Base-by-base conservation (phyloP, 1,140 invertebrate genomes). In the Nasonia longicornis region DNA sequence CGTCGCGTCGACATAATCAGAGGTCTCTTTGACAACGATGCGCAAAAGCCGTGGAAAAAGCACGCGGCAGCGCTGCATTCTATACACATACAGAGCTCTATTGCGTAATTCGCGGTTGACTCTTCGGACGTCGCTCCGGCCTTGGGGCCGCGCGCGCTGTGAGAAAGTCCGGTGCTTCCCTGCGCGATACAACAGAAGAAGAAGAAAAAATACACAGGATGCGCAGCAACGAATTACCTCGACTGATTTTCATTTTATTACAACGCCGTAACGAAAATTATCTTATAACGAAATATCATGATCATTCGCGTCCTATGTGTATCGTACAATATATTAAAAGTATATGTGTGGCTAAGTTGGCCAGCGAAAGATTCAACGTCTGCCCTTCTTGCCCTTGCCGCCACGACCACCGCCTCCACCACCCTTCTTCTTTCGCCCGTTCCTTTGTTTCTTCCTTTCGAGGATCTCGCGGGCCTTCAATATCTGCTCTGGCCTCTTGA, bases 401-500 rank as follows among this genome's bases (percentile, higher is more conserved):
- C 63, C 67, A 31, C 67, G 11, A 31, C 38, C 70, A 58, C 84
- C 73, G 75, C 86, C 86, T 12, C 79, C 84, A 31, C 87, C 85
- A 83, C 88, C 88, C 12, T 79, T 78, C 73, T 84, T 86, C 81
- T 90, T 91, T 66, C 87, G 86, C 4, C 85, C 85, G 22, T 87
- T 89, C 77, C 89, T 90, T 66, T 90, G 87, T 48, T 90, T 86
- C 69, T 92, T 92, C 83, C 90, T 92, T 72, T 93, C 93, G 38
- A 92, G 91, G 3, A 91, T 84, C 74, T 92, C 91, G 77, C 95
- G 91, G 2, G 91, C 90, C 86, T 96, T 96, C 3, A 95, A 86
- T 81, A 96, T 94, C 86, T 95, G 93, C 79, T 96, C 94, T 0
- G 93, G 92, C 26, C 88, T 92, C 84, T 93, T 95, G 58, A 96